Percentiles rank a stretch among this genome's conserved stretches.
phyloP scores from a whole-genome alignment of 2,113 vertebrate species.

The Fregata magnificens region DNA sequence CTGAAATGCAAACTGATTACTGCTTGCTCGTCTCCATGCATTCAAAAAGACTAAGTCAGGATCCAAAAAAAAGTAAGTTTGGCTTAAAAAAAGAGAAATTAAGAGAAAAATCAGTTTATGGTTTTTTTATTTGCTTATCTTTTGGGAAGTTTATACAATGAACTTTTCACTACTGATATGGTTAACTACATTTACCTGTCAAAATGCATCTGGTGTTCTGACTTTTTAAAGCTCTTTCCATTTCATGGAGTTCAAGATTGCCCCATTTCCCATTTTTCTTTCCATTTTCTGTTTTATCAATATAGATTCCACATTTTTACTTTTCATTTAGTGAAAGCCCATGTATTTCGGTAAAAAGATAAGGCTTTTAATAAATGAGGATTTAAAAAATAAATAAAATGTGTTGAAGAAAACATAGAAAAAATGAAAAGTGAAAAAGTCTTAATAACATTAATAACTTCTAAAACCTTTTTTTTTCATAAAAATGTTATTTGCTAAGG shows the following conservation, averaged over 20 bases:
- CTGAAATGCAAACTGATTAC: neutral
- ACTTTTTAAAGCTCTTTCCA: neutral
- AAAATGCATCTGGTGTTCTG: neutral
- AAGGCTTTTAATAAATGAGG: neutral
- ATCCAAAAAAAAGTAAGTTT: neutral
- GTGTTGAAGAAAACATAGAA: neutral
- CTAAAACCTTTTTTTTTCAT: neutral
- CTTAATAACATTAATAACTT: neutral
- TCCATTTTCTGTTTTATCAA: neutral
- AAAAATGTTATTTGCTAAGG: neutral
- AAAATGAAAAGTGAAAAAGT: neutral
- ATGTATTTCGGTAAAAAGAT: neutral
- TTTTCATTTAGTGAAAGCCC: neutral
- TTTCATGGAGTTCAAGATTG: neutral
- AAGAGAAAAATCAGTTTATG: neutral
- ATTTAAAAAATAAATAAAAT: neutral
- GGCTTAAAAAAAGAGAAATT: neutral
- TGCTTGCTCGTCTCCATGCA: neutral
- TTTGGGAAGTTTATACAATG: neutral
- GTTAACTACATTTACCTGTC: neutral
- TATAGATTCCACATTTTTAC: neutral
- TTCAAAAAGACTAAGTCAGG: neutral
- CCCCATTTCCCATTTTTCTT: neutral
- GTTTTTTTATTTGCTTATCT: neutral
- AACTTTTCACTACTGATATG: slow-evolving; percentile 3